phyloP scores from a whole-genome alignment of 2,113 vertebrate genomes.

The Cololabis saira region DNA sequence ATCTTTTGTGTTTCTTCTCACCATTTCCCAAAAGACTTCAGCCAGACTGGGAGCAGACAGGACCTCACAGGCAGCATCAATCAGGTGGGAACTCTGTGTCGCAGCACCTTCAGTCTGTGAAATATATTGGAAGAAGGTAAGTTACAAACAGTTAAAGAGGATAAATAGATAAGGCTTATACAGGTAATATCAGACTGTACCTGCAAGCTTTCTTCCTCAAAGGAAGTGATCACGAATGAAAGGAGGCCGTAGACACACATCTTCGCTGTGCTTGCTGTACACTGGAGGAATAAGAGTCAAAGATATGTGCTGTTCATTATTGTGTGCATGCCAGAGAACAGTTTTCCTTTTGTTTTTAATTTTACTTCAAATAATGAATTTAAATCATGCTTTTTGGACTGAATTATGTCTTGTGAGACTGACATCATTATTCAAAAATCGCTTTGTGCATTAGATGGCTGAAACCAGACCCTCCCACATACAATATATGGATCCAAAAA shows the following conservation, averaged over 20 bases:
- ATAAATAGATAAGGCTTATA: not conserved
- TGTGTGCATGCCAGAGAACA: no score
- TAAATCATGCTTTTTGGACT: no score
- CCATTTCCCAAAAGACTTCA: constrained; percentile 97
- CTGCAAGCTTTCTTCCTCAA: constrained; percentile 95
- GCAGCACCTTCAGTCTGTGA: constrained; percentile 46
- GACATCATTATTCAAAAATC: no score
- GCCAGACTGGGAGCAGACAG: constrained; percentile 91
- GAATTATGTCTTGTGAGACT: no score
- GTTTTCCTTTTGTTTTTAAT: no score
- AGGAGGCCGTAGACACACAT: constrained; percentile 96
- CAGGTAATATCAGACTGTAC: constrained; percentile 68
- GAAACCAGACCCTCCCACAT: no score
- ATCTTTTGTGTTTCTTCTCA: constrained; percentile 70
- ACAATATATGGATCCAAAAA: no score
- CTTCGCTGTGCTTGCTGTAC: constrained; percentile 93
- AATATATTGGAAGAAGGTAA: not conserved
- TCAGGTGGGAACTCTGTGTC: constrained; percentile 84
- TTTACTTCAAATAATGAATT: no score
- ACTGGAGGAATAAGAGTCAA: constrained; percentile 76
- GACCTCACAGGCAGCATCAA: constrained; percentile 94
- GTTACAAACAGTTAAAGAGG: not conserved
- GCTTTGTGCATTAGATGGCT: no score
- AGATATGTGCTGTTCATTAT: not conserved
- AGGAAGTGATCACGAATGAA: constrained; percentile 91